Percentiles rank a stretch among this genome's conserved stretches.
Evolutionary conservation across 2,113 vertebrate genomes (phyloP).

Genomic region (Chaetops frenatus): DNA sequence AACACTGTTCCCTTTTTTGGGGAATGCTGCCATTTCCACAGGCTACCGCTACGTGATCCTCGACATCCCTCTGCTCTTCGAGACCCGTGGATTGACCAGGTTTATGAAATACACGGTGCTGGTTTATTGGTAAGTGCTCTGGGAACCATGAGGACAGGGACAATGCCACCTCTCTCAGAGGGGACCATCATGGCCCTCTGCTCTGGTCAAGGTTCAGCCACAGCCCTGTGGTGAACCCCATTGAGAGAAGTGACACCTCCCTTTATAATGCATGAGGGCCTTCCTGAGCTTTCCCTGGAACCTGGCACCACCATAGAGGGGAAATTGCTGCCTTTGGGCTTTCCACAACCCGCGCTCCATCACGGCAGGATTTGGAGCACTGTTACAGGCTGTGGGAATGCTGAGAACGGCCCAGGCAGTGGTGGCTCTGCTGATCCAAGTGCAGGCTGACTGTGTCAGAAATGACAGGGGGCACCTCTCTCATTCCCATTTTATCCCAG

Average conservation of each 20-base stretch:
- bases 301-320: not conserved
- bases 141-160: not conserved
- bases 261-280: not conserved
- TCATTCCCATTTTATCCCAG: not conserved
- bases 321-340: not conserved
- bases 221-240: not conserved
- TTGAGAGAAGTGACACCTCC: fast-evolving
- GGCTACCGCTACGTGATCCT: slow-evolving; percentile 92
- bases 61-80: slow-evolving; percentile 94
- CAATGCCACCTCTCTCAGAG: not conserved
- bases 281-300: not conserved
- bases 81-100: slow-evolving; percentile 80
- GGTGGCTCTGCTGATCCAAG: fast-evolving
- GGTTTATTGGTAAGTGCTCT: slow-evolving; percentile 87
- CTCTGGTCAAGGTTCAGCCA: not conserved
- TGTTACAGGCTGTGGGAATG: fast-evolving
- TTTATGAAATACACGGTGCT: slow-evolving; percentile 90
- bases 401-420: not conserved
- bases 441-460: fast-evolving
- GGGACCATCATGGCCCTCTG: fast-evolving
- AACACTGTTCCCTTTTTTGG: not conserved
- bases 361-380: not conserved
- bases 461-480: not conserved
- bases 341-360: fast-evolving
- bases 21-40: slow-evolving; percentile 25